These are phyloP conservation scores for Leptodactylus fallax DNA, from an alignment of 2,797 vertebrate genomes.

Conservation along the genomic window DNA sequence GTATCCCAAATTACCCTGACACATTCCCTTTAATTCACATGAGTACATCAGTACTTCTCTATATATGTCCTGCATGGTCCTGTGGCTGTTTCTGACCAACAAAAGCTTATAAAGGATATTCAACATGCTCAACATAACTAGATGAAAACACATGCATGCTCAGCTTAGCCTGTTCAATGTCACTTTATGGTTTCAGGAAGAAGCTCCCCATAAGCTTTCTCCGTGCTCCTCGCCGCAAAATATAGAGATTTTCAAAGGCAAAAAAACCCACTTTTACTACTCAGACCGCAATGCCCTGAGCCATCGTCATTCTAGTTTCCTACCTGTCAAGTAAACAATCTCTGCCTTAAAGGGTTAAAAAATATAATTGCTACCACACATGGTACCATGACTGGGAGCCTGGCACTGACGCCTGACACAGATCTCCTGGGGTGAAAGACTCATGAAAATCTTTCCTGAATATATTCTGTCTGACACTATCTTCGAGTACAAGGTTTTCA, in stretches of 20 bases:
- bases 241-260: background rate
- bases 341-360: constrained; percentile 11
- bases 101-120: too few species aligned
- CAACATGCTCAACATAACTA: too few species aligned
- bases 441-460: background rate
- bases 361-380: background rate
- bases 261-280: too few species aligned
- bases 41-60: too few species aligned
- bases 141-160: too few species aligned
- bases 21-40: too few species aligned
- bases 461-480: constrained; percentile 20
- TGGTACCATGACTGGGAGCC: constrained; percentile 1
- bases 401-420: background rate
- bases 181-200: background rate
- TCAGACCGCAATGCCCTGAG: too few species aligned
- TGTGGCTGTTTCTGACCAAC: too few species aligned
- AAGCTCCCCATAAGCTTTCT: background rate
- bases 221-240: background rate
- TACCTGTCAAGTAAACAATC: background rate
- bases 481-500: background rate
- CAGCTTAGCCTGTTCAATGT: too few species aligned
- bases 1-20: too few species aligned
- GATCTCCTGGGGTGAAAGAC: constrained; percentile 19
- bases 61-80: too few species aligned
- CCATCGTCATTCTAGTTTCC: background rate